phyloP scores from a whole-genome alignment of 1,140 invertebrate species.

The Myzus persicae region DNA sequence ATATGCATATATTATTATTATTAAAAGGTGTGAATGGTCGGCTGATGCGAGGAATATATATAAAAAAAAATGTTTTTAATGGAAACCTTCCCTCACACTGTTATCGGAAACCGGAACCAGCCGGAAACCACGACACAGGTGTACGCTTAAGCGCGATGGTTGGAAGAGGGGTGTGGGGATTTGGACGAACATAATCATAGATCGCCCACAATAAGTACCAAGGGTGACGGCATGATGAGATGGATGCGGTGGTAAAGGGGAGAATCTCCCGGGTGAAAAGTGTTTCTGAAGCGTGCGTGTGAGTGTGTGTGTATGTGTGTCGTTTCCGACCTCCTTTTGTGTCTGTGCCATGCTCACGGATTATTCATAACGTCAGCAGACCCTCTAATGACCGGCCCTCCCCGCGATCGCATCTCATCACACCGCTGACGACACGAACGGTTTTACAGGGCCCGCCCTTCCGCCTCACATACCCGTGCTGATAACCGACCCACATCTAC shows the following conservation, averaged over 20 bases:
- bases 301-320: neutral
- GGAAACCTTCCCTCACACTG: neutral
- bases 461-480: neutral
- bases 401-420: neutral
- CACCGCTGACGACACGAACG: neutral
- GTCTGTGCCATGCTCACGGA: neutral
- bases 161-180: neutral
- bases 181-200: conserved; percentile 20
- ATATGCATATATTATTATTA: neutral
- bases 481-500: neutral
- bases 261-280: conserved; percentile 1
- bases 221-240: neutral
- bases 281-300: conserved; percentile 3
- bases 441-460: neutral
- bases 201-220: neutral
- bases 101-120: neutral
- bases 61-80: neutral
- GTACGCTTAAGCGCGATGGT: neutral
- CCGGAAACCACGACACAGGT: conserved; percentile 10
- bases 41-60: neutral
- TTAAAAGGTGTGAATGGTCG: neutral
- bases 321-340: conserved; percentile 27
- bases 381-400: conserved; percentile 26
- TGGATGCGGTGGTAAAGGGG: neutral
- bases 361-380: conserved; percentile 43